Evolutionary conservation across 53 echinoderm and acorn worm species (phyloP).

Genomic region (Patiria pectinifera): DNA sequence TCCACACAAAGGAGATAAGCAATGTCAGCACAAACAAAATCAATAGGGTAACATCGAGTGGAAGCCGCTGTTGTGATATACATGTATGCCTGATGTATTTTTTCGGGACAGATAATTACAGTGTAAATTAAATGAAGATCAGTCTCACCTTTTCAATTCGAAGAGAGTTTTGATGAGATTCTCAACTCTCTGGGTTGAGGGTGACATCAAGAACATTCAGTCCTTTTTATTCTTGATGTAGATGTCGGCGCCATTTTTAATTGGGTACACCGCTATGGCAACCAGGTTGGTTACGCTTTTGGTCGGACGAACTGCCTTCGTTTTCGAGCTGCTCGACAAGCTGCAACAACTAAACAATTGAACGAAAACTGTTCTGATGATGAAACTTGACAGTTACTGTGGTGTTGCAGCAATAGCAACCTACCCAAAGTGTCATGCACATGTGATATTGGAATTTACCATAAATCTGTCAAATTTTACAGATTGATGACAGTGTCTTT

Average conservation of each 20-base stretch:
- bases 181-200: no score
- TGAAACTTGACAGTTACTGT: background rate
- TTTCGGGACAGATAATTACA: background rate
- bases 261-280: conserved; percentile 49
- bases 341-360: background rate
- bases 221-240: conserved; percentile 48
- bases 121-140: background rate
- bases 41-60: no score
- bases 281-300: conserved; percentile 35
- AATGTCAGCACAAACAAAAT: no score
- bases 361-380: background rate
- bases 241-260: conserved; percentile 68
- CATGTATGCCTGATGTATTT: background rate
- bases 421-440: no score
- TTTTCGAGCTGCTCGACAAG: conserved; percentile 13
- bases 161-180: background rate
- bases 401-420: background rate
- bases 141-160: background rate
- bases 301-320: background rate
- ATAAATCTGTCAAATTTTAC: no score
- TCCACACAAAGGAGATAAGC: no score
- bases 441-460: no score
- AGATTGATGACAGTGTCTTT: no score
- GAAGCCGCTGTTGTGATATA: no score
- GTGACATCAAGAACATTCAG: background rate